Evolutionary conservation across 1,140 invertebrate genomes (phyloP).

Genomic region (Atta texana): DNA sequence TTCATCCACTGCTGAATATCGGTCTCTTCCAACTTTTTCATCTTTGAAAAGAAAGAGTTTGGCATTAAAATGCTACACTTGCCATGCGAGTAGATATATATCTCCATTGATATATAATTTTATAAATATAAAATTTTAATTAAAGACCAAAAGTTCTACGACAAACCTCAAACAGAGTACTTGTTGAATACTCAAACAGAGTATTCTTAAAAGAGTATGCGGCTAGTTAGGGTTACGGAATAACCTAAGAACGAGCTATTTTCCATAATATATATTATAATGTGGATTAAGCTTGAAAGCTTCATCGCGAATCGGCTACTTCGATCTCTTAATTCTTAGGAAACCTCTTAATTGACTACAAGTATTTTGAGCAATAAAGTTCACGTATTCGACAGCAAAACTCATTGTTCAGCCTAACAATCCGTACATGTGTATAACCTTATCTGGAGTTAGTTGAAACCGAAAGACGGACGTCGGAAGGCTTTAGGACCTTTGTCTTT

Average conservation of each 20-base stretch:
- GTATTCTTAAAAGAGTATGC: no score
- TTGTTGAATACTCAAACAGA: no score
- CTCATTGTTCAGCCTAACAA: constrained; percentile 23
- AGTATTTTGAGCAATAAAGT: constrained; percentile 27
- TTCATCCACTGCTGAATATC: no score
- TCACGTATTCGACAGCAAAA: background rate
- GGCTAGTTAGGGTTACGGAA: no score
- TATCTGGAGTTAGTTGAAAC: constrained; percentile 35
- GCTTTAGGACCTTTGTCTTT: constrained; percentile 39
- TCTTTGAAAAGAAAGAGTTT: no score
- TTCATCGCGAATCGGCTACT: background rate
- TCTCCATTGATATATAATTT: no score
- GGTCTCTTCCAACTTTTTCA: no score
- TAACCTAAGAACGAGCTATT: background rate
- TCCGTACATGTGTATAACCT: background rate
- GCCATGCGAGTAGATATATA: no score
- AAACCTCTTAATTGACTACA: constrained; percentile 8
- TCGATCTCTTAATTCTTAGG: constrained; percentile 1
- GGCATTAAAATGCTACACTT: no score
- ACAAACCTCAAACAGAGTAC: no score
- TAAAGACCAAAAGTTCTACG: no score
- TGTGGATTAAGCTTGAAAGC: background rate
- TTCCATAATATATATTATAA: constrained; percentile 15
- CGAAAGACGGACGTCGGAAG: constrained; percentile 36
- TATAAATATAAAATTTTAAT: no score